Evolutionary conservation across 2,113 vertebrate genomes (phyloP), one percentile per base, ranked within the genome.

Genomic region (Probosciger aterrimus): DNA sequence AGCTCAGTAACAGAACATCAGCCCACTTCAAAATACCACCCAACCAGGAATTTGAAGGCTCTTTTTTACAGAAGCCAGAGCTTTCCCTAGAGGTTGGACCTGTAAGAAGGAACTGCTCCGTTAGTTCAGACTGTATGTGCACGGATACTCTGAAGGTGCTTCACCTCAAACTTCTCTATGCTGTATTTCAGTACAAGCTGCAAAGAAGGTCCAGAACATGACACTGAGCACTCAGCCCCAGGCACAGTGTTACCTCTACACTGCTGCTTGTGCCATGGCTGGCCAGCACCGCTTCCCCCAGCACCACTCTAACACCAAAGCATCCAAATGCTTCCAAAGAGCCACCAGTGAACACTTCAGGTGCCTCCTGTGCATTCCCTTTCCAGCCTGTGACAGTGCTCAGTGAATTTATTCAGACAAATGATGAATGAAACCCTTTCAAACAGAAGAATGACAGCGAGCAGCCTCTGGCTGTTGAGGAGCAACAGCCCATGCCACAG

Each of bases 391-490:
- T 3, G 41, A 30, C 30, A 33, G 18, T 0, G 5, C 22, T 4
- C 20, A 37, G 49, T 9, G 53, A 53, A 31, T 70, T 71, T 41
- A 33, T 19, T 31, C 46, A 33, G 27, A 22, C 3, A 28, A 17
- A 15, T 0, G 10, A 18, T 10, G 64, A 31, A 35, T 2, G 8
- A 19, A 86, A 41, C 35, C 2, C 28, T 44, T 47, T 3, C 8
- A 10, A 33, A 14, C 0, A 76, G 43, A 1, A 60, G 50, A 17
- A 37, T 0, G 28, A 9, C 35, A 33, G 77, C 0, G 0, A 82
- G 79, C 62, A 79, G 75, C 67, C 84, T 23, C 37, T 10, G 23
- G 69, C 39, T 83, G 11, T 0, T 15, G 37, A 9, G 9, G 68
- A 44, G 4, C 50, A 12, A 4, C 0, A 4, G 28, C 4, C 44